Evolutionary conservation across 2,888 invertebrate genomes (phyloP), one percentile per base, ranked within the genome.

Genomic region (Monopis laevigella): DNA sequence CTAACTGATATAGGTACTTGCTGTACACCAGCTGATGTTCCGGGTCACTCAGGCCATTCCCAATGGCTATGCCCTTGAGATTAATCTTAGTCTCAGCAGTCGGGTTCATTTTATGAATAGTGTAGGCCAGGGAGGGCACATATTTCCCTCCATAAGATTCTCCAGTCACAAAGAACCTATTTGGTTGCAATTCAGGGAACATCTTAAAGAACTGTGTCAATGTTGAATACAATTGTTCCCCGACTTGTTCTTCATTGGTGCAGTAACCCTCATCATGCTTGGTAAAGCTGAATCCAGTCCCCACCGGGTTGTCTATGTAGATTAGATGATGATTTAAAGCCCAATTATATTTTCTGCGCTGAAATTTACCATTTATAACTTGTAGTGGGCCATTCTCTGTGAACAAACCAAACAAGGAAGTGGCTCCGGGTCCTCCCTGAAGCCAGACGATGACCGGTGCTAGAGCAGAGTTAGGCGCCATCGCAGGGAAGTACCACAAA

Each of bases 261-360:
- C 90, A 90, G 66, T 90, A 96, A 0, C 96, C 95, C 42, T 67
- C 83, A 13, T 88, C 86, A 42, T 84, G 68, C 2, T 87, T 84
- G 0, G 96, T 94, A 56, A 94, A 96, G 68, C 96, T 96, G 60
- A 89, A 97, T 0, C 96, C 96, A 2, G 94, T 90, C 2, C 95
- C 94, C 1, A 93, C 96, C 0, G 96, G 96, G 65, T 94, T 96
- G 63, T 97, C 96, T 42, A 97, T 90, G 62, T 92, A 97, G 41
- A 97, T 84, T 29, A 96, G 68, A 51, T 89, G 88, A 62, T 92
- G 92, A 7, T 86, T 86, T 28, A 84, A 69, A 42, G 87, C 88
- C 96, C 96, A 97, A 6, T 89, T 86, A 52, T 88, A 89, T 51
- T 89, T 84, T 28, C 93, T 83, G 47, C 84, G 71, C 48, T 80